Evolutionary conservation across 2,888 invertebrate genomes (phyloP).

Genomic region (Torymus auratus): DNA sequence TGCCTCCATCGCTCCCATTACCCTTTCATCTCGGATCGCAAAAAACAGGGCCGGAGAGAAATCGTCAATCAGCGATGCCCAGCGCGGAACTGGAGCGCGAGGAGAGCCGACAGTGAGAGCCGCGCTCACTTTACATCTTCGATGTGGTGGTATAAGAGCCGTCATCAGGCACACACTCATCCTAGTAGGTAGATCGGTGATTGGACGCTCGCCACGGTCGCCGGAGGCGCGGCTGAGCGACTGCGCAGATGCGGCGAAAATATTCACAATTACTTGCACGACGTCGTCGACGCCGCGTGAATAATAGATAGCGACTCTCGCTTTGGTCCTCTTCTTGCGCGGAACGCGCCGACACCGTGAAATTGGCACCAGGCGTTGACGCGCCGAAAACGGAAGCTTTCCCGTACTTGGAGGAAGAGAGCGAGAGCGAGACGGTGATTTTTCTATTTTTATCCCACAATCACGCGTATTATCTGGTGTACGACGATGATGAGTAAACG

Average conservation of each 20-base stretch:
- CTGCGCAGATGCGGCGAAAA: conserved; percentile 74
- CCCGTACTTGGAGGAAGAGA: conserved; percentile 31
- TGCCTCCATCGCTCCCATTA: too few species aligned
- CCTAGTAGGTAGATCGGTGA: conserved; percentile 65
- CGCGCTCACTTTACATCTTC: conserved; percentile 35
- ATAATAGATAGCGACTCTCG: conserved; percentile 68
- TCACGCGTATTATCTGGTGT: too few species aligned
- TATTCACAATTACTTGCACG: conserved; percentile 74
- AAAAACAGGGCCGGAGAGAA: background rate
- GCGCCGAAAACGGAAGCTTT: conserved; percentile 58
- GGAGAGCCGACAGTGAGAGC: background rate
- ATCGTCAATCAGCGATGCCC: conserved; percentile 28
- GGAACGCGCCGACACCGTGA: conserved; percentile 61
- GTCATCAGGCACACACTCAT: too few species aligned
- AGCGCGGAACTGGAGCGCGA: conserved; percentile 13
- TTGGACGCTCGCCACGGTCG: conserved; percentile 73
- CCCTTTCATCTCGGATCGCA: background rate
- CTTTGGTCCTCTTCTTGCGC: conserved; percentile 62
- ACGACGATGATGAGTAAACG: too few species aligned
- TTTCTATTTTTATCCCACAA: conserved; percentile 35
- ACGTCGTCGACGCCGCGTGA: conserved; percentile 64
- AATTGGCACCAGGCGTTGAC: conserved; percentile 71
- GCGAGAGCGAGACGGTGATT: background rate
- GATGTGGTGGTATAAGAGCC: background rate
- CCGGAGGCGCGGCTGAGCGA: conserved; percentile 66